Evolutionary conservation across 2,113 vertebrate genomes (phyloP).

Genomic region (Equus przewalskii): DNA sequence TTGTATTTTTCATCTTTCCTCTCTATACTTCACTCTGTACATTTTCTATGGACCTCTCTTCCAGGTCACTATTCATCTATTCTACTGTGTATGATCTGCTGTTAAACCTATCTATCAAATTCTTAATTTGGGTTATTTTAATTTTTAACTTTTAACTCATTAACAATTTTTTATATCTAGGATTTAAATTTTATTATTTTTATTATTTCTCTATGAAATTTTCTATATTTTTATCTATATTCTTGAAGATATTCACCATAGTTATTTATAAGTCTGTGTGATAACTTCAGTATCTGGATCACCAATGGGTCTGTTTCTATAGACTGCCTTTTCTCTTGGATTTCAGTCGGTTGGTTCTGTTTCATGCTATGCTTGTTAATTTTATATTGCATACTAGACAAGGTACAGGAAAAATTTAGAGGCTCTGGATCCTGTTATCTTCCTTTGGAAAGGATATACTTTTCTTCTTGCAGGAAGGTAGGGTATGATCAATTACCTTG

Average conservation of each 20-base stretch:
- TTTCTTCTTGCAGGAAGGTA: neutral
- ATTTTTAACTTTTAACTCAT: neutral
- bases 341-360: neutral
- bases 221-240: neutral
- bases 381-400: neutral
- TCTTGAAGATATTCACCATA: neutral
- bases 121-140: neutral
- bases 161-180: neutral
- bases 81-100: neutral
- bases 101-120: neutral
- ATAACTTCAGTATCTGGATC: neutral
- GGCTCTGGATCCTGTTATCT: neutral
- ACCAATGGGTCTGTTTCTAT: neutral
- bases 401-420: neutral
- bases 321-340: neutral
- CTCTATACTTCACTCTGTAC: neutral
- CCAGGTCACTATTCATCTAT: neutral
- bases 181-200: slow-evolving; percentile 5
- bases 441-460: neutral
- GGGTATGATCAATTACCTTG: neutral
- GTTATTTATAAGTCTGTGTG: neutral
- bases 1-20: neutral
- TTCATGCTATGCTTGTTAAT: neutral
- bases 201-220: neutral
- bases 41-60: neutral